Evolutionary conservation across 2,888 invertebrate genomes (phyloP), one percentile per base, ranked within the genome.

Genomic region (Dasysyrphus tricinctus): DNA sequence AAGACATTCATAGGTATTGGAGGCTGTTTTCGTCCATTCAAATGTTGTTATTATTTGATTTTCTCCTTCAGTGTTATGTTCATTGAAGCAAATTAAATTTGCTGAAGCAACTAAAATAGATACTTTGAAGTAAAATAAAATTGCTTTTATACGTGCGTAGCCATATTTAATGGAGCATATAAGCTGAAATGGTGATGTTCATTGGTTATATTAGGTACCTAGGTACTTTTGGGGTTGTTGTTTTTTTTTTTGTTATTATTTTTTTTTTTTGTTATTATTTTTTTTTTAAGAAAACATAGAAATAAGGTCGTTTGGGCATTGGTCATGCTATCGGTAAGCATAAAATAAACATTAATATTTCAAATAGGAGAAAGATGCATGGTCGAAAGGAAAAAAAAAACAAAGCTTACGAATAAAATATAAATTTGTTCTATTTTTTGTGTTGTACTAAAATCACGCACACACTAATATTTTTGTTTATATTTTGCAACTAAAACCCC

Each of bases 161-260:
- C 24, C 24, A 54, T 54, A 69, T 29, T 69, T 54, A 69, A 69
- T 54, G 69, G 69, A 69, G 69, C 39, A 69, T 29, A 69, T 69
- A 69, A 54, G 69, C 69, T 29, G 11, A 69, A 69, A 69, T 69
- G 69, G 29, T 69, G 69, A 69, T 54, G 54, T 54, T 69, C 39
- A 54, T 69, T 54, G 69, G 39, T 69, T 69, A 11, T 44, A 49
- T 67, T 51, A 34, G 4, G 19, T 67, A n/a, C n/a, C n/a, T n/a
- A 24, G 24, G 7, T 32, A 32, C 32, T 37, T 37, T 19, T 14
- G 37, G 12, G 24, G 24, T 6, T 19, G 49, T 37, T 37, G 9
- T 49, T 19, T 49, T 9, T 8, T 63, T 42, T 63, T 14, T n/a
- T n/a, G n/a, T n/a, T n/a, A n/a, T n/a, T n/a, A n/a, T n/a, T 63